A percentile compares a stretch with the other conserved stretches of the same genome.
These are phyloP conservation scores for Carposina sasakii DNA, from an alignment of 1,140 invertebrate genomes.

Conservation along the genomic window DNA sequence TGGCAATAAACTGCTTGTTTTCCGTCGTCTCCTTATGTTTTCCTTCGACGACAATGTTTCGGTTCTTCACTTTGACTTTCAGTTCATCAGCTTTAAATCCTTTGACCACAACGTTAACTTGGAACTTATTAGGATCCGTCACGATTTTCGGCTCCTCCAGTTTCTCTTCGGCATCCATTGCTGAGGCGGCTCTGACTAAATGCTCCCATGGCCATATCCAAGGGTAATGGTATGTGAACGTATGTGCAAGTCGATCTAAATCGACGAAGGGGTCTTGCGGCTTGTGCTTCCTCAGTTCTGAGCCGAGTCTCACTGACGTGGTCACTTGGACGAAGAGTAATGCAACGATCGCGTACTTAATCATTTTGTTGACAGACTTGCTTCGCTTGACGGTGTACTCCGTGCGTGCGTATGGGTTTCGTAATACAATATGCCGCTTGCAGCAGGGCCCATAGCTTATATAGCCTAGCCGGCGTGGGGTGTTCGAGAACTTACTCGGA, in stretches of 20 bases:
- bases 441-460: no score
- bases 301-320: no score
- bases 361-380: no score
- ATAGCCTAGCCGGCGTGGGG: no score
- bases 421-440: no score
- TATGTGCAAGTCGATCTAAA: slow-evolving; percentile 49
- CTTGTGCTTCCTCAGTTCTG: no score
- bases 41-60: slow-evolving; percentile 78
- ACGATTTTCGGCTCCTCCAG: slow-evolving; percentile 52
- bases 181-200: slow-evolving; percentile 49
- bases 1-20: slow-evolving; percentile 77
- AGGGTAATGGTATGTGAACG: slow-evolving; percentile 47
- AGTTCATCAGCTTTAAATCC: slow-evolving; percentile 88
- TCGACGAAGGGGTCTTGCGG: slow-evolving; percentile 54
- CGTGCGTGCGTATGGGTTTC: no score
- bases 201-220: slow-evolving; percentile 64
- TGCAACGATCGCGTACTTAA: no score
- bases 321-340: no score
- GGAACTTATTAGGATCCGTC: slow-evolving; percentile 72
- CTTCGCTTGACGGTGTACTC: no score
- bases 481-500: no score
- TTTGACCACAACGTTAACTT: slow-evolving; percentile 79
- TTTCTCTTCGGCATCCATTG: slow-evolving; percentile 46
- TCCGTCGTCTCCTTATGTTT: slow-evolving; percentile 77
- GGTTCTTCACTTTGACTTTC: slow-evolving; percentile 83